Evolutionary conservation across 2,797 vertebrate species (phyloP).

Genomic region (Aplochiton taeniatus): DNA sequence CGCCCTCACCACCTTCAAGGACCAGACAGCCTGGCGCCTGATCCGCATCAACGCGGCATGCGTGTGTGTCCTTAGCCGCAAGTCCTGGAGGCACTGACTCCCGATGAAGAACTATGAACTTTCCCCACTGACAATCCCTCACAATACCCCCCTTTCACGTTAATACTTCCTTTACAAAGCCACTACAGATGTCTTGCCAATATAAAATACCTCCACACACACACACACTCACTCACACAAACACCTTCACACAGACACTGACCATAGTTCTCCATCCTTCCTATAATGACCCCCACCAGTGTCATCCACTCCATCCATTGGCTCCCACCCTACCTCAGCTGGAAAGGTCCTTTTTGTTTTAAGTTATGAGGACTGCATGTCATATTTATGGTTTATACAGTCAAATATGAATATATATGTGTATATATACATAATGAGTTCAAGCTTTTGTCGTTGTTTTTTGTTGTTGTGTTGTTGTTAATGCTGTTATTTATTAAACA

Average conservation of each 20-base stretch:
- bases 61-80: constrained; percentile 95
- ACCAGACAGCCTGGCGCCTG: constrained; percentile 91
- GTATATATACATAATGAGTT: constrained; percentile 76
- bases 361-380: constrained; percentile 99
- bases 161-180: constrained; percentile 47
- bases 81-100: constrained; percentile 83
- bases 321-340: constrained; percentile 87
- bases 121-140: constrained; percentile 10
- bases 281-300: constrained; percentile 21
- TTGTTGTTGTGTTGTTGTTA: constrained; percentile 73
- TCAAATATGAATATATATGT: constrained; percentile 83
- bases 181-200: constrained; percentile 59
- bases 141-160: constrained; percentile 9
- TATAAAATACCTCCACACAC: constrained; percentile 16
- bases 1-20: constrained; percentile 88
- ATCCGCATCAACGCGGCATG: constrained; percentile 96
- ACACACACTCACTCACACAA: constrained; percentile 19
- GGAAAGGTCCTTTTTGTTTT: constrained; percentile 92
- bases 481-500: constrained; percentile 99
- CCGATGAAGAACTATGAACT: constrained; percentile 53
- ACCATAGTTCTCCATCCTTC: constrained; percentile 16
- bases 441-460: constrained; percentile 72
- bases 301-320: constrained; percentile 46
- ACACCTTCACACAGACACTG: constrained; percentile 5
- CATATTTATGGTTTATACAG: constrained; percentile 99